Base-by-base conservation (phyloP, 1,140 invertebrate genomes). In the Drosophila nebulosa region DNA sequence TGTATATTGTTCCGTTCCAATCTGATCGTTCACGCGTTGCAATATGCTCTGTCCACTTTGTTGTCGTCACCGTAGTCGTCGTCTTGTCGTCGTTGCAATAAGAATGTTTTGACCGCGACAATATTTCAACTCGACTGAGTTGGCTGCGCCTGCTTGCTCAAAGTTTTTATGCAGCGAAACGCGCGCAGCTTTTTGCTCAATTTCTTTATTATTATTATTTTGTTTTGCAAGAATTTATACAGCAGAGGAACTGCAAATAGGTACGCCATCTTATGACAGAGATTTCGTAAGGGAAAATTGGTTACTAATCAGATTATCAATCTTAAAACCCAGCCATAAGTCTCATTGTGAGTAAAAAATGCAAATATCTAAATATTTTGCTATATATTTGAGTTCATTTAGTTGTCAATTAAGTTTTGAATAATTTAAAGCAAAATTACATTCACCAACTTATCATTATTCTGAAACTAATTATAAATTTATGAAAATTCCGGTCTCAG, bases 141-240 rank as follows among this genome's bases (percentile, higher is more conserved):
- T 83, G 78, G 69, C 69, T 64, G 78, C 86, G 81, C 74, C 81
- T 88, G 78, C 83, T 88, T 88, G 74, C 81, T 74, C 74, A 75
- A 85, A 71, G 81, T 85, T 84, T 84, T 84, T 88, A 85, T 85
- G 78, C 78, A 85, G 67, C 69, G 64, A 76, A 59, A 68, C 51
- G 61, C 69, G 66, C 69, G 58, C 74, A 64, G 78, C 59, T 86
- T 70, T 73, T 86, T 55, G 42, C 56, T 80, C 81, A 81, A 80
- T 86, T 86, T 85, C 78, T 81, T 81, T 81, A 81, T 85, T 83
- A 69, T 83, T 84, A 79, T 83, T 84, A 79, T 84, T 67, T 64
- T 46, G 51, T 72, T 32, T 18, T 27, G 14, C 64, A 67, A 42
- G 66, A 62, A 51, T 64, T 55, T n/a, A 5, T 27, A 84, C 80